Conservation (phyloP, 2,888 invertebrate genomes). For the Drosophila dives region DNA sequence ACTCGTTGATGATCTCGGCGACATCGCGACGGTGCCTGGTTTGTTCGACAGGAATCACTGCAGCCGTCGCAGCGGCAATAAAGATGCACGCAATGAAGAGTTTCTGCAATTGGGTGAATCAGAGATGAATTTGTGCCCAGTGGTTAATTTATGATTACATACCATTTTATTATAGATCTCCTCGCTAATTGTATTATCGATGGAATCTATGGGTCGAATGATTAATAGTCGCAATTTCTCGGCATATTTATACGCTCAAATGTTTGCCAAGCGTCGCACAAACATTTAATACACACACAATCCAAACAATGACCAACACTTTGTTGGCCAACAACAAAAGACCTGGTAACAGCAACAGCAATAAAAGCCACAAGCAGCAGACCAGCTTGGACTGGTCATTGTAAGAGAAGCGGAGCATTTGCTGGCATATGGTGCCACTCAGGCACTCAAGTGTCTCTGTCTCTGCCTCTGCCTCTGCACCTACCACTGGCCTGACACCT, state of each 20-base stretch:
- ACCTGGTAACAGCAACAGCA: constrained; percentile 34
- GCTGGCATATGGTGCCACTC: constrained; percentile 76
- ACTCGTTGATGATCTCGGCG: constrained; percentile 69
- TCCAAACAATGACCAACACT: constrained; percentile 69
- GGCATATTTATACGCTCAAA: constrained; percentile 77
- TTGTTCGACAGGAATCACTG: constrained; percentile 80
- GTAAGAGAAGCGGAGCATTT: constrained; percentile 56
- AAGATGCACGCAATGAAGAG: constrained; percentile 72
- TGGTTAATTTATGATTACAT: constrained; percentile 35
- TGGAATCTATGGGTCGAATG: constrained; percentile 81
- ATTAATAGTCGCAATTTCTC: constrained; percentile 76
- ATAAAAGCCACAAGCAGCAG: constrained; percentile 21
- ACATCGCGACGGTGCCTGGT: constrained; percentile 81
- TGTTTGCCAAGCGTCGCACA: constrained; percentile 61
- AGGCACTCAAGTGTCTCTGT: constrained; percentile 67
- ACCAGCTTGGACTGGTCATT: constrained; percentile 38
- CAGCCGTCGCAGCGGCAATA: constrained; percentile 77
- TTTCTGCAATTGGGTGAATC: constrained; percentile 57
- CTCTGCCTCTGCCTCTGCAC: constrained; percentile 31
- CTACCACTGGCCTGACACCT: constrained; percentile 1
- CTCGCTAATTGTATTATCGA: constrained; percentile 70
- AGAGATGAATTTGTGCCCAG: constrained; percentile 8
- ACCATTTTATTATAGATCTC: constrained; percentile 76
- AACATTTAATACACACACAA: constrained; percentile 27
- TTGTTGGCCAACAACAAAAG: constrained; percentile 66